Evolutionary conservation across 2,113 vertebrate species (phyloP).

Genomic region (Atherinomorus stipes): DNA sequence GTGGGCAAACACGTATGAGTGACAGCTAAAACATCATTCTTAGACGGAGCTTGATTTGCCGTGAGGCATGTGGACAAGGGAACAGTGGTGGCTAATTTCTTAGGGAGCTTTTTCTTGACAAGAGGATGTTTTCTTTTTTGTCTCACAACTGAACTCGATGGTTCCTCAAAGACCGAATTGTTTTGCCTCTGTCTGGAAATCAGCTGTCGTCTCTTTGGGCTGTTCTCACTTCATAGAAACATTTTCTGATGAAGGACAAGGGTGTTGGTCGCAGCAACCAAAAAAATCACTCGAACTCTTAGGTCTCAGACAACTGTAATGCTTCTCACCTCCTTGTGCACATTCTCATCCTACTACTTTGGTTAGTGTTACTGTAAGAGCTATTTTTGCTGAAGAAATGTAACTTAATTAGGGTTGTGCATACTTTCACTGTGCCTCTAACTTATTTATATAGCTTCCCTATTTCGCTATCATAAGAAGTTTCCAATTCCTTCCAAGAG

Average conservation of each 20-base stretch:
- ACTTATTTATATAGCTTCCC: background rate
- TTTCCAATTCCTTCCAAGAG: background rate
- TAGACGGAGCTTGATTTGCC: background rate
- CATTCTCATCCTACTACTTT: background rate
- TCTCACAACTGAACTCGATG: conserved; percentile 37
- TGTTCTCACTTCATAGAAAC: conserved; percentile 16
- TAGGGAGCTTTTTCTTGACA: background rate
- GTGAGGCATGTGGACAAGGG: conserved; percentile 27
- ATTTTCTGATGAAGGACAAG: conserved; percentile 28
- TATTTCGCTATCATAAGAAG: background rate
- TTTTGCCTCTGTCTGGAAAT: conserved; percentile 35
- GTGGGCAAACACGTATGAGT: background rate
- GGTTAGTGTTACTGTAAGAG: no score
- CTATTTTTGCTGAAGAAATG: background rate
- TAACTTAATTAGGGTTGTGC: background rate
- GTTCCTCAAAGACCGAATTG: conserved; percentile 39
- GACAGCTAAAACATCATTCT: conserved; percentile 22
- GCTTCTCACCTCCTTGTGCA: background rate
- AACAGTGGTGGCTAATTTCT: conserved; percentile 14
- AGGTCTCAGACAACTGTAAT: conserved; percentile 19
- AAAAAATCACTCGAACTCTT: background rate
- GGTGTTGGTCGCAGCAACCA: conserved; percentile 6
- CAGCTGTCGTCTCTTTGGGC: background rate
- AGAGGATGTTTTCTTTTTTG: conserved; percentile 23
- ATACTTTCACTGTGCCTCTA: background rate